These are phyloP conservation scores for Dolichoris vasculosae DNA, from an alignment of 1,140 invertebrate genomes.

Conservation along the genomic window DNA sequence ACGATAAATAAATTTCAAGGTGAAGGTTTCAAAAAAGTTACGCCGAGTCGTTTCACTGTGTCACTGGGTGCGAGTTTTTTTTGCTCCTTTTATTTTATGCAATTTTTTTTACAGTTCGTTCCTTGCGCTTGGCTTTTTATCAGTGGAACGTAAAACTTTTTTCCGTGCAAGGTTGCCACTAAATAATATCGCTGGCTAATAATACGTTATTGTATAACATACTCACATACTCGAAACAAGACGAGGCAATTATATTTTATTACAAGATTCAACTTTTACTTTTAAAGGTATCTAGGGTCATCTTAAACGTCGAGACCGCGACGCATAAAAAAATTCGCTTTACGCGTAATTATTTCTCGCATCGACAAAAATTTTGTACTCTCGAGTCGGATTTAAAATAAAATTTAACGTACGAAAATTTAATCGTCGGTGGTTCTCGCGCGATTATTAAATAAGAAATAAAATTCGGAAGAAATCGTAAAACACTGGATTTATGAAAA, in stretches of 20 bases:
- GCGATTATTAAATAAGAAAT: too few species aligned
- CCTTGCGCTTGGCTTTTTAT: background rate
- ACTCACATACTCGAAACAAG: background rate
- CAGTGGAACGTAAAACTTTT: background rate
- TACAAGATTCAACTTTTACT: background rate
- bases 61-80: background rate
- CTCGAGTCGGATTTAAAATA: too few species aligned
- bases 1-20: conserved; percentile 42
- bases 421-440: too few species aligned
- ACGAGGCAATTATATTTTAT: background rate
- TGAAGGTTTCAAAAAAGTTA: conserved; percentile 20
- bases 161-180: background rate
- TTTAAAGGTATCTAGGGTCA: background rate
- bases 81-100: background rate
- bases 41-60: background rate
- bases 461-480: too few species aligned
- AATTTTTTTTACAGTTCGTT: background rate
- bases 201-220: background rate
- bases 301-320: too few species aligned
- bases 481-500: too few species aligned
- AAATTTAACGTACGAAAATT: too few species aligned
- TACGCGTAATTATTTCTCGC: too few species aligned
- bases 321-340: too few species aligned
- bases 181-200: background rate
- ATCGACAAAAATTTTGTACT: too few species aligned